A percentile compares a stretch with the other conserved stretches of the same genome.
Evolutionary conservation across 2,113 vertebrate genomes (phyloP).

Genomic region (Ursus arctos): DNA sequence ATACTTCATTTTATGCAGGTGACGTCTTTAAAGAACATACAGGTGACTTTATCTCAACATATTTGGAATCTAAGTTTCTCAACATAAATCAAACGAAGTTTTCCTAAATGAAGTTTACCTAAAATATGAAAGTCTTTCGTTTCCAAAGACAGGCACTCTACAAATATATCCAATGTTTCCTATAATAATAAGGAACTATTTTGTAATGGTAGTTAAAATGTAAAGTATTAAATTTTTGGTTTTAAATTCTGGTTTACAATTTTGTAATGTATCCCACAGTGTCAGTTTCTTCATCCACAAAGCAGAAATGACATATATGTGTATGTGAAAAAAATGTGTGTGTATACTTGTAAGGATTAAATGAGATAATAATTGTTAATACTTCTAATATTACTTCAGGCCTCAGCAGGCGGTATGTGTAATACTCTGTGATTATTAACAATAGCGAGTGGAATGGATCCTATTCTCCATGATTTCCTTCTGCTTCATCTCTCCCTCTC

Average conservation of each 20-base stretch:
- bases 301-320: background rate
- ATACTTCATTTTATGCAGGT: background rate
- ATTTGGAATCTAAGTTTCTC: background rate
- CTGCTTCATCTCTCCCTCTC: background rate
- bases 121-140: background rate
- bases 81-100: background rate
- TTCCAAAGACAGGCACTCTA: background rate
- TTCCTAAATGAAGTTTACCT: background rate
- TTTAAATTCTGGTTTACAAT: background rate
- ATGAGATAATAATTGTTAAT: background rate
- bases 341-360: background rate
- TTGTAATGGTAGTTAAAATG: background rate
- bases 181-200: background rate
- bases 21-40: background rate
- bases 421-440: background rate
- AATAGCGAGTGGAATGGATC: background rate
- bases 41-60: background rate
- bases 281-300: background rate
- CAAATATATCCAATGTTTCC: background rate
- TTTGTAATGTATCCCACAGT: background rate
- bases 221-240: background rate
- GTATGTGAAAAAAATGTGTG: background rate
- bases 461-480: background rate
- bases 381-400: background rate
- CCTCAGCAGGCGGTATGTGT: background rate